Percentiles rank a stretch among this genome's conserved stretches.
Conservation (phyloP, 2,888 invertebrate genomes). For the Drosophila tanythrix region DNA sequence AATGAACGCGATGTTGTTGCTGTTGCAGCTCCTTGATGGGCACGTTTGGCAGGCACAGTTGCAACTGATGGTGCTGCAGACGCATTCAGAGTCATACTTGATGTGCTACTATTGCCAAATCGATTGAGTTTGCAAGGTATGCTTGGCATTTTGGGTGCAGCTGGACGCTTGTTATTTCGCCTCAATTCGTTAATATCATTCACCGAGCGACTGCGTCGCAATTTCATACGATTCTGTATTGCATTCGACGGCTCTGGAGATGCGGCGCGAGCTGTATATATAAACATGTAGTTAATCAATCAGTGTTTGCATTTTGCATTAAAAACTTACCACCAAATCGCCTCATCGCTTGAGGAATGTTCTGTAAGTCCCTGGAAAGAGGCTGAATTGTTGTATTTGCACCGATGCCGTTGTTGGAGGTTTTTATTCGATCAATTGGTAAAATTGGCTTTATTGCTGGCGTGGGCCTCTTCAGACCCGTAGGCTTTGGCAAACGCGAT, state of each 20-base stretch:
- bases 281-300: neutral
- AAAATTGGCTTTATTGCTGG: constrained; percentile 72
- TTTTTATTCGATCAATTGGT: constrained; percentile 82
- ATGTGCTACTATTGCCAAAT: constrained; percentile 18
- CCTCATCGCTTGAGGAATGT: constrained; percentile 48
- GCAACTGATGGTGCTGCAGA: constrained; percentile 9
- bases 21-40: neutral
- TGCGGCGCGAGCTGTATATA: constrained; percentile 66
- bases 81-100: constrained; percentile 4
- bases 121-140: constrained; percentile 80
- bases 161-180: constrained; percentile 68
- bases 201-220: constrained; percentile 81
- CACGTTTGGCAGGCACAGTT: constrained; percentile 17
- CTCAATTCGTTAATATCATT: constrained; percentile 76
- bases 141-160: constrained; percentile 76
- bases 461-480: constrained; percentile 75
- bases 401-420: constrained; percentile 31
- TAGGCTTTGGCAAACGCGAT: constrained; percentile 85
- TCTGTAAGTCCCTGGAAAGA: constrained; percentile 55
- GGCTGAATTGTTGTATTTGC: constrained; percentile 46
- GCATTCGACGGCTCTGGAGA: constrained; percentile 75
- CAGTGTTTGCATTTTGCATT: neutral
- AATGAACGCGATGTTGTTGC: constrained; percentile 20
- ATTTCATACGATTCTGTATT: constrained; percentile 53
- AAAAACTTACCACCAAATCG: constrained; percentile 65